Base-by-base conservation (phyloP, 1,140 invertebrate genomes). In the Tetramorium alpestre region DNA sequence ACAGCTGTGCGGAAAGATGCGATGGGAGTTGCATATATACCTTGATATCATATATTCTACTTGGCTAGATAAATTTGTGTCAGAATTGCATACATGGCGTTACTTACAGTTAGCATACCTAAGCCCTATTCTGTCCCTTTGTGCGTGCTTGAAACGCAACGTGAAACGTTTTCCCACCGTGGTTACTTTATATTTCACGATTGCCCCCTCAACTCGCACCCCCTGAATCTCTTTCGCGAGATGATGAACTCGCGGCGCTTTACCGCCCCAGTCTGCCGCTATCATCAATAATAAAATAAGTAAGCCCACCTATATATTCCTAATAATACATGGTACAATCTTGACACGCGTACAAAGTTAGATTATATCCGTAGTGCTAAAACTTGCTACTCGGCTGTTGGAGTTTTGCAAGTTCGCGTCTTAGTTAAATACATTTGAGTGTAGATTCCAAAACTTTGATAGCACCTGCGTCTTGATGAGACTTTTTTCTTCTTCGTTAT, bases 241-340 rank as follows among this genome's bases (percentile, higher is more conserved):
- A 90, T 85, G 88, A 90, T 90, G 86, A 90, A 88, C 88, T 85
- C 58, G 76, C 88, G 51, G 54, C 58, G 62, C 78, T 85, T 33
- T 77, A 87, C 70, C 69, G 64, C 69, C 22, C 56, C 8, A 16
- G n/a, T 3, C 13, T 67, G 38, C 18, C 2, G 13, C 44, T 18
- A n/a, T 49, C 54, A 82, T 86, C 65, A 86, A 86, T 86, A 82
- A 86, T 86, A 81, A 86, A 86, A 81, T 82, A 82, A 86, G 76
- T 44, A 65, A 38, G 73, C 85, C 70, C 62, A 25, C 33, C 70
- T 75, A 65, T 84, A 84, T 82, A 60, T 73, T 41, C 49, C 69
- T 90, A 90, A 90, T 90, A 90, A 90, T 90, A 84, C 58, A 90
- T 85, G 75, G 64, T 67, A 81, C 89, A 90, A 90, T 90, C 89